Evolutionary conservation across 1,140 invertebrate species (phyloP), one percentile per base, ranked within the genome.

Genomic region (Rhysida immarginata): DNA sequence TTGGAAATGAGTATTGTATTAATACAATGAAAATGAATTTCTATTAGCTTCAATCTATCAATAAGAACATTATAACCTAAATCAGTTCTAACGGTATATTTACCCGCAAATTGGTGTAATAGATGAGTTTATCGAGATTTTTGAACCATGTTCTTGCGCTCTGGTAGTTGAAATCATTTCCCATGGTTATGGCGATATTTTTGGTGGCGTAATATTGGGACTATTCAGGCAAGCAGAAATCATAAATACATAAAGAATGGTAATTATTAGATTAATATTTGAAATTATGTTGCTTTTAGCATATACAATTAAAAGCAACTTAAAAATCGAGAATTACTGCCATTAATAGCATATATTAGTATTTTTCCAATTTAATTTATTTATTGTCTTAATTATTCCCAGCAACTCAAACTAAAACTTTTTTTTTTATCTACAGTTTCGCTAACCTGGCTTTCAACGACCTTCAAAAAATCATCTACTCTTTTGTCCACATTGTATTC

Each of bases 161-260:
- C n/a, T n/a, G n/a, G n/a, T 77, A 80, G 45, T 74, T 68, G 61
- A 80, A 80, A 62, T 80, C 78, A 21, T 67, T 68, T 2, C 78
- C 78, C 78, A 80, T 79, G 0, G 75, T 73, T 58, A 77, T 65
- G 46, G 78, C 68, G 11, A 79, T 65, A 60, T 79, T 73, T 41
- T 74, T 71, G 5, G 75, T 69, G 5, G 56, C 53, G 42, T 61
- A 67, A 54, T 27, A 29, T 16, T 43, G 26, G 11, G 61, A 60
- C 65, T 66, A 42, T 35, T 11, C 5, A 41, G 8, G 21, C 26
- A 43, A 50, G 46, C 1, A 13, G 41, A 35, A 48, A 48, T 48
- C n/a, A n/a, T n/a, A n/a, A n/a, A n/a, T n/a, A n/a, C 21, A 23
- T 23, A 48, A 48, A 11, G 35, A 11, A 11, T 41, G 35, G 35